Base-by-base conservation (phyloP, 2,797 vertebrate species). In the Spondyliosoma cantharus region DNA sequence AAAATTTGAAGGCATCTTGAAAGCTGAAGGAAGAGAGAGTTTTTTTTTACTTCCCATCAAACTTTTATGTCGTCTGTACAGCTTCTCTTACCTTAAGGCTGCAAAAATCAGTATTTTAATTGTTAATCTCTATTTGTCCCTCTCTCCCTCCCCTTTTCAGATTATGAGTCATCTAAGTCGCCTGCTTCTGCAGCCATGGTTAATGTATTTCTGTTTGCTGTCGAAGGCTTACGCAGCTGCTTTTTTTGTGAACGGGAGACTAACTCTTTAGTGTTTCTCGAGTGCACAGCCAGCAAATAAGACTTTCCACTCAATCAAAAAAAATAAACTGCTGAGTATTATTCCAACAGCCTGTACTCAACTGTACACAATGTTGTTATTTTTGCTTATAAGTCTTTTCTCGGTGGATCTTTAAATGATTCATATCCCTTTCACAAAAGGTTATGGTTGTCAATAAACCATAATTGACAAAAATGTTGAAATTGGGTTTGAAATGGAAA, bases 261-360 rank as follows among this genome's bases (percentile, higher is more conserved):
- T 50, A 6, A 60, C 22, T 48, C n/a, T 37, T 1, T 1, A 4
- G 25, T 62, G 60, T 67, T 68, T 67, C 67, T 2, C 50, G 17
- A 22, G 24, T 49, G 56, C 52, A 29, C 61, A 12, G 24, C 16
- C 20, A 37, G 24, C 20, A 12, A 29, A 32, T 19, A 78, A 43
- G n/a, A 53, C 71, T 57, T 60, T 61, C n/a, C 66, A 67, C 32
- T 54, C 0, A 3, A 24, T 60, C 49, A 48, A 63, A 67, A 72
- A 67, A 68, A 75, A 25, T 19, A 7, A 49, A 74, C 42, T 22
- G 9, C 24, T 45, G 17, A 42, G 52, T 29, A 48, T 29, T 37
- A 16, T 42, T 83, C n/a, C 61, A n/a, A 37, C 59, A 70, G 64
- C 42, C 37, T 58, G 32, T 45, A 45, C 45, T 16, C 15, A 11